phyloP scores from a whole-genome alignment of 2,888 invertebrate genomes.

The Linnaemya tessellans region DNA sequence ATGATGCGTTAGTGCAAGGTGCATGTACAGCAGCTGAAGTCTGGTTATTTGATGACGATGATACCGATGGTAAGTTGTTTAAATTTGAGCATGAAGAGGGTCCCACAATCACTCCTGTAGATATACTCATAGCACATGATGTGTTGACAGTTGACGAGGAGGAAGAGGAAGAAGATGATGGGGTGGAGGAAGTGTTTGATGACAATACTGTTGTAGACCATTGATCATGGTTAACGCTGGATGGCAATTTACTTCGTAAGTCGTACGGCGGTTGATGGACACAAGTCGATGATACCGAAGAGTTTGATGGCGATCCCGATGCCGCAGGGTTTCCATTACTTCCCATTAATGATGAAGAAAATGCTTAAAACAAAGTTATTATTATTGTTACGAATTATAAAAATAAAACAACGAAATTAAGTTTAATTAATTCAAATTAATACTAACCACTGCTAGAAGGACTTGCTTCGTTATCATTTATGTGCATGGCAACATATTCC shows the following conservation, averaged over 20 bases:
- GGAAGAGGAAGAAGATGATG: conserved; percentile 56
- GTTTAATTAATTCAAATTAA: neutral
- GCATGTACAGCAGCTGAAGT: conserved; percentile 79
- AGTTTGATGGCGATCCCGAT: conserved; percentile 71
- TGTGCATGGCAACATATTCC: conserved; percentile 68
- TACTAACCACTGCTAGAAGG: conserved; percentile 68
- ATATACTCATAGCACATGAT: conserved; percentile 52
- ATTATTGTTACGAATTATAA: neutral
- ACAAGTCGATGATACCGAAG: conserved; percentile 76
- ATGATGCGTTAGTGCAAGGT: conserved; percentile 81
- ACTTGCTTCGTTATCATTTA: conserved; percentile 63
- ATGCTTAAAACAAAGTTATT: conserved; percentile 46
- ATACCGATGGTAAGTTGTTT: conserved; percentile 42
- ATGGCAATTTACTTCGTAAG: conserved; percentile 89
- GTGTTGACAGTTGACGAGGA: conserved; percentile 81
- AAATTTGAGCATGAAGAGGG: conserved; percentile 70
- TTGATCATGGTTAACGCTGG: conserved; percentile 79
- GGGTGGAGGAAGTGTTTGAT: conserved; percentile 83
- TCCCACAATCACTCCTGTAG: conserved; percentile 73
- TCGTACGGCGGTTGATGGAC: conserved; percentile 95
- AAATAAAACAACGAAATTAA: neutral
- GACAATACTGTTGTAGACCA: conserved; percentile 79
- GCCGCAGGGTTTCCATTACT: conserved; percentile 50
- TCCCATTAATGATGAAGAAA: conserved; percentile 55
- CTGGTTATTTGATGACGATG: conserved; percentile 64